A percentile compares a stretch with the other conserved stretches of the same genome.
These are phyloP conservation scores for Sinohyriopsis cumingii DNA, from an alignment of 2,888 invertebrate genomes.

Conservation along the genomic window DNA sequence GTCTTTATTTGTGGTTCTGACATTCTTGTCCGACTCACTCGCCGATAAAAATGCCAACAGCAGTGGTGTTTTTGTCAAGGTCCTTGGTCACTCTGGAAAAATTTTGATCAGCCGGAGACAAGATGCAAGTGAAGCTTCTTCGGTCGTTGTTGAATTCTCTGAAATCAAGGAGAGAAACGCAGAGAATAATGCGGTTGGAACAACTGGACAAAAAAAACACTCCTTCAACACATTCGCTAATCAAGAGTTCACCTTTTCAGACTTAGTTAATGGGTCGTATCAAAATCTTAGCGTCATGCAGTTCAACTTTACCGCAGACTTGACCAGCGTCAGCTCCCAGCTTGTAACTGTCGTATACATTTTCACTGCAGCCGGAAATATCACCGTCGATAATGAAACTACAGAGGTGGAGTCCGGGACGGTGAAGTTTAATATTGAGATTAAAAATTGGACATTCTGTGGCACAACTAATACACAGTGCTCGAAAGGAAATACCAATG, in stretches of 20 bases:
- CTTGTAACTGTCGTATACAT: constrained; percentile 20
- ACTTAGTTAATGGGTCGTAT: constrained; percentile 9
- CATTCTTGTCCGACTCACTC: no score
- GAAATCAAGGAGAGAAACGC: constrained; percentile 5
- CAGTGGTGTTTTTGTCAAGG: not conserved
- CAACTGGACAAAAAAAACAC: constrained; percentile 1
- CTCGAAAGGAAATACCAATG: not conserved
- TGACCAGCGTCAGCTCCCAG: constrained; percentile 3
- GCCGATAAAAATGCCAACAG: no score
- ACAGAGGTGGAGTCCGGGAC: constrained; percentile 14
- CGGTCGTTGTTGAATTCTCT: constrained; percentile 4
- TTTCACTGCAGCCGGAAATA: constrained; percentile 22
- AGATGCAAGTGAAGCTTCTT: constrained; percentile 4
- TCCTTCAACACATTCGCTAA: constrained; percentile 21
- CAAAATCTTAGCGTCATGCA: constrained; percentile 10
- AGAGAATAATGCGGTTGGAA: not conserved
- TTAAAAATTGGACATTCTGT: constrained; percentile 32
- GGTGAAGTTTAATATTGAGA: constrained; percentile 31
- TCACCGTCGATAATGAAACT: constrained; percentile 16
- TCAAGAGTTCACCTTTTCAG: constrained; percentile 16
- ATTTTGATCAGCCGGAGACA: constrained; percentile 5
- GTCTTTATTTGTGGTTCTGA: no score
- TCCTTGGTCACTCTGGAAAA: constrained; percentile 11
- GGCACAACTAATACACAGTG: constrained; percentile 6
- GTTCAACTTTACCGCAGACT: constrained; percentile 19